Evolutionary conservation across 1,140 invertebrate species (phyloP).

Genomic region (Musca domestica): DNA sequence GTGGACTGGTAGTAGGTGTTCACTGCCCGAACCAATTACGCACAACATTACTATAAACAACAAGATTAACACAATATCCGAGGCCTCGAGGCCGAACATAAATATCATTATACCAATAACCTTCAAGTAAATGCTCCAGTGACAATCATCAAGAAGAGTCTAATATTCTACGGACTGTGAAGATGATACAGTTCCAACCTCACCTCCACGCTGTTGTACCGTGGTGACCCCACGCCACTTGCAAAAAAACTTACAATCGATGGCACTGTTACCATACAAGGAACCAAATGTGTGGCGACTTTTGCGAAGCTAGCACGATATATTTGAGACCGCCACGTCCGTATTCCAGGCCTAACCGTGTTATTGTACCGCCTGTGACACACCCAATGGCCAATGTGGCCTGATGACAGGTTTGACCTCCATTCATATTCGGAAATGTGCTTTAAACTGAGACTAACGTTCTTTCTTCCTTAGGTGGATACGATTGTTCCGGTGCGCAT

Average conservation of each 20-base stretch:
- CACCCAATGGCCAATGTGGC: neutral
- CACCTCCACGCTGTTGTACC: slow-evolving; percentile 23
- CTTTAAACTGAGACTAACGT: neutral
- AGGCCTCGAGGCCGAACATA: slow-evolving; percentile 23
- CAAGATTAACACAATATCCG: slow-evolving; percentile 22
- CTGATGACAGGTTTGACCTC: slow-evolving; percentile 11
- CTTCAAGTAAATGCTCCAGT: slow-evolving; percentile 37
- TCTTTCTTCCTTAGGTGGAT: slow-evolving; percentile 26
- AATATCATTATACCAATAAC: slow-evolving; percentile 35
- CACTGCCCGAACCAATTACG: slow-evolving; percentile 21
- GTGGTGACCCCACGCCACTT: slow-evolving; percentile 39
- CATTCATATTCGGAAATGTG: neutral
- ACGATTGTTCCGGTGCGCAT: slow-evolving; percentile 43
- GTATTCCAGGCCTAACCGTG: slow-evolving; percentile 20
- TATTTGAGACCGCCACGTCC: slow-evolving; percentile 27
- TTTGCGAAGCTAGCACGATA: slow-evolving; percentile 35
- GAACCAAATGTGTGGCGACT: slow-evolving; percentile 32
- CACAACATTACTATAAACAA: slow-evolving; percentile 31
- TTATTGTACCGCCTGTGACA: slow-evolving; percentile 38
- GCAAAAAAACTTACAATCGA: slow-evolving; percentile 16
- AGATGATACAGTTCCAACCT: neutral
- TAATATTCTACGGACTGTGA: neutral
- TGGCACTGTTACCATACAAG: slow-evolving; percentile 38
- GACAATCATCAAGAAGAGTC: neutral
- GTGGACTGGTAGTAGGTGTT: slow-evolving; percentile 39